Base-by-base conservation (phyloP, 2,113 vertebrate genomes). In the Albula goreensis region DNA sequence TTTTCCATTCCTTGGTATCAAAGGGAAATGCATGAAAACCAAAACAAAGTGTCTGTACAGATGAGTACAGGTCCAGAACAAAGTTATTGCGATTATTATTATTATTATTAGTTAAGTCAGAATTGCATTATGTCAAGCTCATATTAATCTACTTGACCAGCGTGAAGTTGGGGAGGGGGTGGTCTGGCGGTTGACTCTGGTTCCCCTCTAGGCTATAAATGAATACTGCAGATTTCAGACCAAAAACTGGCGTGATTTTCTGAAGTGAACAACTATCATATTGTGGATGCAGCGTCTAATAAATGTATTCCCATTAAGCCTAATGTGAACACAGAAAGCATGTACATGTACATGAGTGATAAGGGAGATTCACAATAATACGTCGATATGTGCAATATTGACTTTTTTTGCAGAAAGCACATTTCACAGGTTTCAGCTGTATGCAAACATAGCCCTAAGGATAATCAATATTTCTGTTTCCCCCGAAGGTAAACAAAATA, bases 341-440 rank as follows among this genome's bases (percentile, higher is more conserved):
- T 8, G 10, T 74, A 74, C 22, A n/a, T 74, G 70, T 22, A 74
- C 9, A n/a, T 70, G 22, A 10, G n/a, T 31, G 70, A 22, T 74
- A 74, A 6, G 70, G 19, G 70, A 9, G n/a, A 74, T 74, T 74
- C 70, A 74, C 1, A 5, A 74, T n/a, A 74, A 74, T 74, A 25
- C n/a, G 70, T 4, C 22, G n/a, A 13, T 60, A 80, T 66, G 19
- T 56, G 53, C 86, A 83, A 31, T 79, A 82, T 86, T 82, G 81
- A 86, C 74, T 86, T 83, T 85, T 80, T 89, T 90, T 77, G 10
- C 31, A 17, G 86, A 83, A n/a, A 89, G n/a, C 88, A 88, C 56
- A 88, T 89, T 85, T 87, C 87, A 89, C 85, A 88, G 87, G 86
- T 81, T 86, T 79, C 31, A 85, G 70, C 83, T 89, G 80, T 86